Evolutionary conservation across 1,140 invertebrate species (phyloP).

Genomic region (Brachionus rubens): DNA sequence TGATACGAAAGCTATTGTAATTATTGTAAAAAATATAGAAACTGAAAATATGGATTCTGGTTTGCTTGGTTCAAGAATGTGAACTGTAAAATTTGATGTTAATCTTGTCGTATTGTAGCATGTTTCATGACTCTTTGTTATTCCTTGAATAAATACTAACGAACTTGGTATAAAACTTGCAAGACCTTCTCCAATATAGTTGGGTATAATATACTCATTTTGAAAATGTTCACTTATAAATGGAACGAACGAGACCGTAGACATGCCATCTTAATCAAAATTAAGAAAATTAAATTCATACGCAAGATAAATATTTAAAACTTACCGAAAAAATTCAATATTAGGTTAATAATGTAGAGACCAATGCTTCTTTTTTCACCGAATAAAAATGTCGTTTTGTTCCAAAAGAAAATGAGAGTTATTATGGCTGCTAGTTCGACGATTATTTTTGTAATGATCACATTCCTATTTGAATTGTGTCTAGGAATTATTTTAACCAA

Average conservation of each 20-base stretch:
- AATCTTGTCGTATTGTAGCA: background rate
- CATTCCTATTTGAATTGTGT: background rate
- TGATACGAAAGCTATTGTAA: background rate
- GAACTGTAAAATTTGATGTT: background rate
- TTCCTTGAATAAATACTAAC: constrained; percentile 41
- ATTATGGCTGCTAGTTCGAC: background rate
- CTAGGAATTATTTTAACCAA: background rate
- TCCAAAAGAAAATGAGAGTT: constrained; percentile 14
- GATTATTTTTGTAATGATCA: background rate
- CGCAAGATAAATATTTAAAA: background rate
- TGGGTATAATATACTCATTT: constrained; percentile 68
- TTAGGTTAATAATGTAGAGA: background rate
- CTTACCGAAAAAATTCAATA: constrained; percentile 16
- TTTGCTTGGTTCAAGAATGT: background rate
- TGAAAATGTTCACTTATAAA: constrained; percentile 63
- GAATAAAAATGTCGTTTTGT: background rate
- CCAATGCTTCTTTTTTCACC: background rate
- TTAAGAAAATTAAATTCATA: background rate
- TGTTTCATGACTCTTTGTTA: background rate
- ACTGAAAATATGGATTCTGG: constrained; percentile 30
- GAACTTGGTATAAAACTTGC: constrained; percentile 19
- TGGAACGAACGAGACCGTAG: constrained; percentile 27
- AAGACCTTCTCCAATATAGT: constrained; percentile 65
- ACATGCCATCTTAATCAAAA: constrained; percentile 30
- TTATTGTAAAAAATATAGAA: constrained; percentile 23